Evolutionary conservation across 2,888 invertebrate species (phyloP), one percentile per base, ranked within the genome.

Genomic region (Cacoxenus indagator): DNA sequence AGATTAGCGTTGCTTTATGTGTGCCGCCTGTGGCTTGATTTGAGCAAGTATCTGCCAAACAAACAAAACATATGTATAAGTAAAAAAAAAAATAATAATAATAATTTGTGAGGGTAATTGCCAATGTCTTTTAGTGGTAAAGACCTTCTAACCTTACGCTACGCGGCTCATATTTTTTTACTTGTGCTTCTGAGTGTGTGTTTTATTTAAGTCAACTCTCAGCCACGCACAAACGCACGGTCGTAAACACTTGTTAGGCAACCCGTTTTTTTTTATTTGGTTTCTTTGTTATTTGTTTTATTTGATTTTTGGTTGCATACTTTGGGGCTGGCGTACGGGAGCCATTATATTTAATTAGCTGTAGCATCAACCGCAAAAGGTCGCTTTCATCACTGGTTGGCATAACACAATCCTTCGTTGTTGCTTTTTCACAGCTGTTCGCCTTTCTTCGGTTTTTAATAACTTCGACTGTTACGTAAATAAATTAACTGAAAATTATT

Each of bases 271-370:
- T 68, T 61, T 43, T 59, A 59, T 22, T 57, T 48, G 4, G 65
- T 61, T 51, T 76, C 22, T 51, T 43, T 59, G 64, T 67, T 61
- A 55, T 51, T 17, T 22, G 72, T 45, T 51, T 64, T 61, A 57
- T 71, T 76, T 75, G 65, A 73, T 76, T 57, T 57, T 29, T 14
- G 11, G 17, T 57, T 29, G 57, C 57, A 27, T 29, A 27, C n/a
- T 72, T 73, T 69, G 64, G 68, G 66, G 64, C 71, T 65, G 61
- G 59, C 68, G 62, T 24, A 24, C n/a, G 29, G n/a, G 26, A 19
- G 55, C 64, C 78, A 70, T 81, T 78, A 77, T 71, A 76, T 80
- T 82, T 81, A 80, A 80, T 80, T 82, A 80, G 71, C n/a, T 6
- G 11, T 27, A 46, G 64, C 31, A 37, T 24, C 48, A 26, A 3